Evolutionary conservation across 2,113 vertebrate species (phyloP), one percentile per base, ranked within the genome.

Genomic region (Mesitornis unicolor): DNA sequence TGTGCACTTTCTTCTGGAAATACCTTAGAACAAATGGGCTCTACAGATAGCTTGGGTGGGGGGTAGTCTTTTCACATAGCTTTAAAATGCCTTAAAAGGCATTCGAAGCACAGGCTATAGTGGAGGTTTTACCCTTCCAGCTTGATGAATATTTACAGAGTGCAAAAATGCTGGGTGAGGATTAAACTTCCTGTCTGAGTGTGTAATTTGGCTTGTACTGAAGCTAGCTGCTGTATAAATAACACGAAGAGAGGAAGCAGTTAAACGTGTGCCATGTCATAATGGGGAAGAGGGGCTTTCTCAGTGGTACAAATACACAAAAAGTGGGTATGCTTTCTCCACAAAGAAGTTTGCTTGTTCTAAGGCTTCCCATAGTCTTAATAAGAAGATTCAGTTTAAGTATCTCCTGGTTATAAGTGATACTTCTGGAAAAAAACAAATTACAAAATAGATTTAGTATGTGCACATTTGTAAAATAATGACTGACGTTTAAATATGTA

Each of bases 1-100:
- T 6, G 16, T 18, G 56, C 9, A 1, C 36, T 51, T 89, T 28
- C 19, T 86, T 63, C 80, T 71, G 51, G 68, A 68, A 36, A 28
- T 16, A 2, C 1, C 0, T 35, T 15, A 3, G 35, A 48, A 60
- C 11, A 33, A 54, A 33, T 7, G 16, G 67, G 29, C n/a, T 80
- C 22, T 51, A 82, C 25, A 3, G 13, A 2, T 5, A 15, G 22
- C 17, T 21, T 47, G 45, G 9, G 53, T 31, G 2, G 4, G 9
- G 11, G 15, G n/a, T n/a, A n/a, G n/a, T n/a, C 50, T 74, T 38
- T 38, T 76, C n/a, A 57, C 19, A 9, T 4, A 22, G 50, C 26
- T 77, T 61, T 38, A 5, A 42, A 18, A 63, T 38, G 25, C 20
- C 26, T 63, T 57, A 10, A 16, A 40, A 71, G 43, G 43, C 33